Evolutionary conservation across 1,140 invertebrate genomes (phyloP), one percentile per base, ranked within the genome.

Genomic region (Maconellicoccus hirsutus): DNA sequence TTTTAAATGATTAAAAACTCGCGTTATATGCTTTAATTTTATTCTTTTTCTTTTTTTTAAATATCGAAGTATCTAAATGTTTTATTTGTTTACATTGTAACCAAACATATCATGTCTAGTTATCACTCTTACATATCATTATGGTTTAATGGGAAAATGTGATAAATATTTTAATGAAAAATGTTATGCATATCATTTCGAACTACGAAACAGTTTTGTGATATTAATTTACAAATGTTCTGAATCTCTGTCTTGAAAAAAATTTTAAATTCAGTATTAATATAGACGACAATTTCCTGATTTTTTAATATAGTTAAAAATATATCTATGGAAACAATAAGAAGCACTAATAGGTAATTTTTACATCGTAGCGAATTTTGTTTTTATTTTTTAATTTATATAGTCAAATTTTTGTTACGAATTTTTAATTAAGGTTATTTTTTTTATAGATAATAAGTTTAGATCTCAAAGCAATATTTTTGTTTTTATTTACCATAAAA

Each of bases 161-260:
- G 61, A 66, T 66, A 66, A 66, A 66, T 66, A 66, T 52, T 52
- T 52, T 52, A 66, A 23, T 66, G 21, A 14, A 66, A 66, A 66
- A n/a, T 7, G 3, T 16, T 23, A 16, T 25, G 25, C 61, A 66
- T 66, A 66, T 66, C 61, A 66, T 26, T 6, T 23, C 3, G 19
- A 66, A 66, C 10, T 23, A 66, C 4, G 61, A 66, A 66, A 66
- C 61, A 66, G 61, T 66, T 66, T 66, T 66, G 61, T 66, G 61
- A 66, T 66, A 66, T 66, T 66, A 66, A 66, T 66, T 25, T 66
- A 66, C 52, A 22, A 59, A 59, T 59, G 16, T 66, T 66, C 10
- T 23, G 19, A 66, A 66, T 66, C 61, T 66, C 61, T 23, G 10
- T 66, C 22, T 16, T 66, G 8, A 66, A 26, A 66, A 66, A 66